These are phyloP conservation scores for Caenorhabditis panamensis DNA, from an alignment of 2,888 invertebrate genomes.

Conservation along the genomic window DNA sequence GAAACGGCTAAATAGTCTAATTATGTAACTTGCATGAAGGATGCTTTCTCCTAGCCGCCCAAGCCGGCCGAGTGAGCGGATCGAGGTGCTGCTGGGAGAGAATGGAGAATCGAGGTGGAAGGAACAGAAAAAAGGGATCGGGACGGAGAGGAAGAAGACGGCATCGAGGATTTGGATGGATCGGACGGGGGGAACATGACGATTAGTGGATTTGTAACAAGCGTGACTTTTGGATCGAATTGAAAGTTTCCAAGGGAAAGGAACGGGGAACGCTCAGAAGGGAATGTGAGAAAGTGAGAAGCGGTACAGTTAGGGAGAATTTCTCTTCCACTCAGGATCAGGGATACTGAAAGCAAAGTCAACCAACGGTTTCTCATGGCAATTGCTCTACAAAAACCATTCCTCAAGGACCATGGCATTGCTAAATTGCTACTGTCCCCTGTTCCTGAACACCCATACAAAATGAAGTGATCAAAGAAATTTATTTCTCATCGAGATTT, in stretches of 20 bases:
- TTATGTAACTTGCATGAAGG: slow-evolving; percentile 42
- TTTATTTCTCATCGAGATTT: too few relatives aligned
- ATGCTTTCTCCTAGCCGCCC: slow-evolving; percentile 6
- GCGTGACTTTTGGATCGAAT: slow-evolving; percentile 35
- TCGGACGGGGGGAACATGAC: slow-evolving; percentile 31
- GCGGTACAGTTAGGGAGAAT: too few relatives aligned
- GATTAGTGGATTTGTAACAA: slow-evolving; percentile 59
- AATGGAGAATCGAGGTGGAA: slow-evolving; percentile 13
- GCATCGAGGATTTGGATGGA: slow-evolving; percentile 18
- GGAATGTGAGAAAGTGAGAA: slow-evolving; percentile 3
- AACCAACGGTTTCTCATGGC: too few relatives aligned
- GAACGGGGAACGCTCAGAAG: too few relatives aligned
- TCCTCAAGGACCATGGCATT: too few relatives aligned
- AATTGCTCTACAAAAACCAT: too few relatives aligned
- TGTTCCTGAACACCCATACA: too few relatives aligned
- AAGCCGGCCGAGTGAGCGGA: slow-evolving; percentile 20
- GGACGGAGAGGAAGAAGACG: slow-evolving; percentile 18
- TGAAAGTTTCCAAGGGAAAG: background rate
- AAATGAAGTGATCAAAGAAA: too few relatives aligned
- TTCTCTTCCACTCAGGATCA: too few relatives aligned
- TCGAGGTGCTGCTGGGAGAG: slow-evolving; percentile 5
- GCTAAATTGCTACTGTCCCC: too few relatives aligned
- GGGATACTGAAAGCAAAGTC: too few relatives aligned
- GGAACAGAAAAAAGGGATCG: slow-evolving; percentile 26
- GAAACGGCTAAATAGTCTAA: slow-evolving; percentile 36